phyloP scores from a whole-genome alignment of 2,113 vertebrate genomes.

The Phalacrocorax pelagicus region DNA sequence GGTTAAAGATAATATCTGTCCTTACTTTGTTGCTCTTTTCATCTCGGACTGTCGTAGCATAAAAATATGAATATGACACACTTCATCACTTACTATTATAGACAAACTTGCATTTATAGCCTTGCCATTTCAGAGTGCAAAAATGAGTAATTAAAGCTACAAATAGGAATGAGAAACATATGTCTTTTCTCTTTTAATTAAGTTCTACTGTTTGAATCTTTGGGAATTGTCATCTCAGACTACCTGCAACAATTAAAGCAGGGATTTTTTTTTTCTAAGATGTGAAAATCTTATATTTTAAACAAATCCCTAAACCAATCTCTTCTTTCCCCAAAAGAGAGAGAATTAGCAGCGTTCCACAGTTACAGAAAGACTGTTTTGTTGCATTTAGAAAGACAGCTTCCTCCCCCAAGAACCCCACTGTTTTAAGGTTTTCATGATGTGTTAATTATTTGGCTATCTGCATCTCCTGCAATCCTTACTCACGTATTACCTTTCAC shows the following conservation, averaged over 20 bases:
- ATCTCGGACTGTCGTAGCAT: not conserved
- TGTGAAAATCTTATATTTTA: not conserved
- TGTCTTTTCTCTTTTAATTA: not conserved
- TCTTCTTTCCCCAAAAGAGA: not conserved
- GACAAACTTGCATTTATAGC: not conserved
- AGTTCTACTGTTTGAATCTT: not conserved
- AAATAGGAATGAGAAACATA: not conserved
- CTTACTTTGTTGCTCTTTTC: not conserved
- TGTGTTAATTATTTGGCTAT: not conserved
- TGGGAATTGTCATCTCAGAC: not conserved
- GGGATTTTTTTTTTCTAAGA: not conserved
- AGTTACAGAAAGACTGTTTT: not conserved
- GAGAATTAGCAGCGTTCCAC: not conserved
- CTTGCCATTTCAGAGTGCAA: not conserved
- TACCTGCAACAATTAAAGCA: not conserved
- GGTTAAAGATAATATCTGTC: not conserved
- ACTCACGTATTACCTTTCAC: not conserved
- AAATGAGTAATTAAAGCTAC: not conserved
- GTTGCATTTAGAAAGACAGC: not conserved
- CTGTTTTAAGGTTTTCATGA: not conserved
- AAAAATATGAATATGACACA: not conserved
- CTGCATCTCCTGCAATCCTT: not conserved
- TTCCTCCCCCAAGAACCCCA: not conserved
- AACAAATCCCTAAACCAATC: not conserved
- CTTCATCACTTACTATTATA: not conserved